Percentiles rank a stretch among this genome's conserved stretches.
Evolutionary conservation across 1,140 invertebrate genomes (phyloP).

Genomic region (Babylonia areolata): DNA sequence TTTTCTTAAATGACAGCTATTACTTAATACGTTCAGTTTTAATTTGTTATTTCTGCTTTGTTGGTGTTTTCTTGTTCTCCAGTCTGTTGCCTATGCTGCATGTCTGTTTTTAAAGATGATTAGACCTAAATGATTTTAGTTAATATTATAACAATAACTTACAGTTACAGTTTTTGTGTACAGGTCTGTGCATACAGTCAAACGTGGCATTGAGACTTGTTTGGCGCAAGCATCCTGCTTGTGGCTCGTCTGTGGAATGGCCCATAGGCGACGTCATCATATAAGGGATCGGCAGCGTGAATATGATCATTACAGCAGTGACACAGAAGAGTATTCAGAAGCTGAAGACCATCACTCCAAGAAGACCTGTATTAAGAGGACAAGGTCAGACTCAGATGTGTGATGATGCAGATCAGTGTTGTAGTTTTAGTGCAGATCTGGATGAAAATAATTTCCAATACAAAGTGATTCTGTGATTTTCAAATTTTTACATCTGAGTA

Average conservation of each 20-base stretch:
- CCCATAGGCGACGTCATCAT: conserved; percentile 44
- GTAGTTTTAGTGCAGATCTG: too few relatives aligned
- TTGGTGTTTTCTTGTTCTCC: too few relatives aligned
- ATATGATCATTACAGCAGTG: conserved; percentile 74
- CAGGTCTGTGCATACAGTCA: background rate
- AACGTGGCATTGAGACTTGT: background rate
- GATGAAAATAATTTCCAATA: too few relatives aligned
- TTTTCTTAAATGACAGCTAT: too few relatives aligned
- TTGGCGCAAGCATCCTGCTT: conserved; percentile 13
- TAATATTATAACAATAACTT: background rate
- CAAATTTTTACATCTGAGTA: too few relatives aligned
- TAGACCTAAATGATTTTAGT: too few relatives aligned
- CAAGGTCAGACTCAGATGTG: conserved; percentile 70
- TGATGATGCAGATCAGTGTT: too few relatives aligned
- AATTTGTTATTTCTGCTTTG: too few relatives aligned
- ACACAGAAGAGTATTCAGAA: conserved; percentile 74
- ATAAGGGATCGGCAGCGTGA: conserved; percentile 51
- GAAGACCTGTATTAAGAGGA: conserved; percentile 74
- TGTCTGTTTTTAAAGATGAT: too few relatives aligned
- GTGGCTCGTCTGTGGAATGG: conserved; percentile 43
- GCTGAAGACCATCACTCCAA: conserved; percentile 69
- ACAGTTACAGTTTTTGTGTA: background rate
- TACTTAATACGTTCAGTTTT: too few relatives aligned
- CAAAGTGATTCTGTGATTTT: too few relatives aligned
- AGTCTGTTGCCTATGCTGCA: too few relatives aligned